Evolutionary conservation across 2,888 invertebrate genomes (phyloP), one percentile per base, ranked within the genome.

Genomic region (Agrochola macilenta): DNA sequence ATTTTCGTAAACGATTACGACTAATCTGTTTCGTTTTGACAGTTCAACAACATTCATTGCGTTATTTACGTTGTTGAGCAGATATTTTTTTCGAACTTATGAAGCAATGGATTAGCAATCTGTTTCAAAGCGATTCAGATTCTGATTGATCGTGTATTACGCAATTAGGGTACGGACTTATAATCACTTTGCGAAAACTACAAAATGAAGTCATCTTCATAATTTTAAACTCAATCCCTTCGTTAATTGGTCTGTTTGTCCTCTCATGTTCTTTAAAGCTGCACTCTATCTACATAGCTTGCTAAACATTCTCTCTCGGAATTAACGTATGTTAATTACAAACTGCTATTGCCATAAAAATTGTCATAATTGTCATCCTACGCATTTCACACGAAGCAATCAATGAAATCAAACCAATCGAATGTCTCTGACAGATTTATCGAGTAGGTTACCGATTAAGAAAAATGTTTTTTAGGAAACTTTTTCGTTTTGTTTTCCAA

Each of bases 321-420:
- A 17, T 39, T 43, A n/a, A 49, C 43, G 3, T 52, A 78, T n/a
- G 2, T 66, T 30, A 64, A 57, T 58, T 23, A 70, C 20, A 57
- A 79, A 49, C 35, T 39, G 11, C 60, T 46, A 39, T 46, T 35
- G 14, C 43, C 39, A 61, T 66, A 23, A 49, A n/a, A 65, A 58
- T 78, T 39, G n/a, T 30, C 39, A 78, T 30, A 74, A 74, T 74
- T 35, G 3, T 49, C 39, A 49, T 68, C 68, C 30, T 57, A 64
- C 43, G 30, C 26, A 35, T 80, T 79, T 63, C 14, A 63, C 23
- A 46, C 30, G 69, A 49, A 68, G 49, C 61, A 54, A 81, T 63
- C 66, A 68, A 76, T 68, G 14, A 68, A 66, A 61, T 76, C 43
- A 58, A 64, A 74, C 23, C 26, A 74, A 79, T 70, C 68, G 54